phyloP scores from a whole-genome alignment of 2,888 invertebrate species.

The Lasioglossum pauxillum region DNA sequence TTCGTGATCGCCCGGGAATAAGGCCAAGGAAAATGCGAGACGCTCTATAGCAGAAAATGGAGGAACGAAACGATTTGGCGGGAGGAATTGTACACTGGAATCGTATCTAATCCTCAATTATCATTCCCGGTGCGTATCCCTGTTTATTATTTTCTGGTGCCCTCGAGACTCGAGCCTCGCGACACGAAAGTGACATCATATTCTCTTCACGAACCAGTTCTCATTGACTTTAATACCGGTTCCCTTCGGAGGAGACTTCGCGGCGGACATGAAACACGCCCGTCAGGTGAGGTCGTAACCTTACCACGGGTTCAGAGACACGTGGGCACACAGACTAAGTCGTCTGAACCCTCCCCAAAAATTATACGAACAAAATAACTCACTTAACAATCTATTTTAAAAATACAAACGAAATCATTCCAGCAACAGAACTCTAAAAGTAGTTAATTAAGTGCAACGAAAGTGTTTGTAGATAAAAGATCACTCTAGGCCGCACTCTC shows the following conservation, averaged over 20 bases:
- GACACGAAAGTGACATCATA: constrained; percentile 76
- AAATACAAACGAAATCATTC: too few relatives aligned
- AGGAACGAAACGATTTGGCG: not conserved
- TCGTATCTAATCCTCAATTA: constrained; percentile 43
- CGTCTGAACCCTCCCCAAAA: not conserved
- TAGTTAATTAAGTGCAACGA: too few relatives aligned
- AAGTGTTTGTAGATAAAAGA: too few relatives aligned
- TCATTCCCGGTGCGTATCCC: constrained; percentile 46
- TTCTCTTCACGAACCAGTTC: constrained; percentile 73
- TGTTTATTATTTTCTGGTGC: constrained; percentile 45
- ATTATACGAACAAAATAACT: not conserved
- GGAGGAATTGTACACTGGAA: not conserved
- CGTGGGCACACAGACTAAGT: constrained; percentile 10
- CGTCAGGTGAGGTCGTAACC: constrained; percentile 56
- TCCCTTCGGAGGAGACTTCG: constrained; percentile 45
- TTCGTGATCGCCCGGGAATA: constrained; percentile 23
- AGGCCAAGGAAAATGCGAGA: constrained; percentile 45
- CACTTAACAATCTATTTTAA: not conserved
- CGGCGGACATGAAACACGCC: constrained; percentile 31
- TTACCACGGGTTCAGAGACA: constrained; percentile 33
- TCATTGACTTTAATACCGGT: constrained; percentile 76
- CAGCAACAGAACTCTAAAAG: too few relatives aligned
- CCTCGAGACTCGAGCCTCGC: constrained; percentile 34
- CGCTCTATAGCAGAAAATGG: not conserved
- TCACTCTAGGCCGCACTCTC: too few relatives aligned